Evolutionary conservation across 2,888 invertebrate species (phyloP), one percentile per base, ranked within the genome.

Genomic region (Eurois occulta): DNA sequence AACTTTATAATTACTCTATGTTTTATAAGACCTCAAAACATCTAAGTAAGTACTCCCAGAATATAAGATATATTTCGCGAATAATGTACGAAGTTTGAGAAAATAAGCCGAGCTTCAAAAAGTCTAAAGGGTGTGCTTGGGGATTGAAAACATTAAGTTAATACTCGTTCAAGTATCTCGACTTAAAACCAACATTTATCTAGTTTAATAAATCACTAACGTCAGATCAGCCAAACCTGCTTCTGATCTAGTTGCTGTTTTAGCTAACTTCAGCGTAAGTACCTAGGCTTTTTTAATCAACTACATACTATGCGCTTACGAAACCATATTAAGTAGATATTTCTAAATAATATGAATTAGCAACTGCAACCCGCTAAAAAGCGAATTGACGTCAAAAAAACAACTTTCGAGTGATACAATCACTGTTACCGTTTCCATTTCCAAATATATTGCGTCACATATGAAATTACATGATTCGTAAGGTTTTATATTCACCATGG

Each of bases 31-130:
- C 46, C 73, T 62, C 66, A 75, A 81, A 81, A 66, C n/a, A 48
- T 71, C 72, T 75, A 65, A 82, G 60, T 75, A 65, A 82, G 60
- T 72, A 70, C 67, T 67, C 76, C 55, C 52, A 52, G 32, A 85
- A 75, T 79, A 83, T 77, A 85, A 86, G 85, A 72, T 80, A 85
- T 78, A 85, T 82, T 82, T 85, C 70, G 70, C 77, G 71, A 81
- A 87, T 75, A 86, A 86, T 81, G 75, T 73, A 80, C 78, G 58
- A 88, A 88, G 82, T 86, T 87, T 86, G 75, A 65, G 86, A 80
- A 88, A 88, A 86, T 86, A 82, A 80, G 68, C 67, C 80, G 73
- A 78, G 85, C 79, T 81, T 77, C 66, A 77, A 77, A 87, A 79
- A 86, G 72, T 75, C 77, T 79, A 78, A 84, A 75, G 78, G 72